phyloP scores from a whole-genome alignment of 23 tunicate genomes.

The Trididemnum miniatum region DNA sequence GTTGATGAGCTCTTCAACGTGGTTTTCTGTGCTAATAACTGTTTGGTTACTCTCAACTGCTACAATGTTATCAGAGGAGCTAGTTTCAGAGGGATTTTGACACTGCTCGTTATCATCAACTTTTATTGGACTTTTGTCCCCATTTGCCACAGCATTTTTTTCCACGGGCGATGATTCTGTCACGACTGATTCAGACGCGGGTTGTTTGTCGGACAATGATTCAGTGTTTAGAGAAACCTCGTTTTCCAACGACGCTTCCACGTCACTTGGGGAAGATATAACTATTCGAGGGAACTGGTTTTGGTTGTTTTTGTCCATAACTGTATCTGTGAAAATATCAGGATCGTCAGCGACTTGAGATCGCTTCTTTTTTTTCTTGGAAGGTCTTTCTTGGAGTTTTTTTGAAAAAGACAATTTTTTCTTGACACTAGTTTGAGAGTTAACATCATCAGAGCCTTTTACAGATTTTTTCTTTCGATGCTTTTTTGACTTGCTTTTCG shows the following conservation, averaged over 20 bases:
- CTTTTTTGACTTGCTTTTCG: constrained; percentile 20
- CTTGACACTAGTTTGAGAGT: background rate
- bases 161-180: background rate
- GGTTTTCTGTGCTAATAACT: no score
- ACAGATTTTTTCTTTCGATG: background rate
- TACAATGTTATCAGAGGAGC: no score
- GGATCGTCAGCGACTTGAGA: background rate
- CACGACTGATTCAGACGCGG: background rate
- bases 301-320: background rate
- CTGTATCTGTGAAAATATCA: background rate
- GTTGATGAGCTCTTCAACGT: no score
- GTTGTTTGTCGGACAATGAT: background rate
- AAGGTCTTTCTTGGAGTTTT: background rate
- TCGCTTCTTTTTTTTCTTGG: background rate
- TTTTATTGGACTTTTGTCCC: no score
- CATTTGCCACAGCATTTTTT: no score
- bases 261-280: constrained; percentile 57
- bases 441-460: background rate
- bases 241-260: constrained; percentile 43
- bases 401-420: constrained; percentile 18
- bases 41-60: no score
- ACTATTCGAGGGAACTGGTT: constrained; percentile 34
- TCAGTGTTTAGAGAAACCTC: background rate
- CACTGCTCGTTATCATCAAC: no score
- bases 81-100: no score